Percentiles rank a stretch among this genome's conserved stretches.
phyloP scores from a whole-genome alignment of 2,113 vertebrate genomes.

The Thamnaconus septentrionalis region DNA sequence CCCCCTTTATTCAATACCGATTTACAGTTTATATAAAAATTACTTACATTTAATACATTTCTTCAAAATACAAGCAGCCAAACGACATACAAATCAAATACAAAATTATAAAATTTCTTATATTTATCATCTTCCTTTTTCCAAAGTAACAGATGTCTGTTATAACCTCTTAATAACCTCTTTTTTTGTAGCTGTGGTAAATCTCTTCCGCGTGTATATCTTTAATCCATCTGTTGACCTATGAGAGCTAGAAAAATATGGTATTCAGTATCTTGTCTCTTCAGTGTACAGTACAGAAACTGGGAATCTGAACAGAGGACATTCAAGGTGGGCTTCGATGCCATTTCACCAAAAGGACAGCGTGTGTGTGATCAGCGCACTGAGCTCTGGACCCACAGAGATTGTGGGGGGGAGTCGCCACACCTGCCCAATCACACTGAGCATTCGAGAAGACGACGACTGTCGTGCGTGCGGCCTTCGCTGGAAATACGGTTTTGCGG shows the following conservation, averaged over 20 bases:
- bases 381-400: constrained; percentile 31
- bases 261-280: constrained; percentile 63
- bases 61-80: constrained; percentile 83
- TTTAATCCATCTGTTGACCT: constrained; percentile 54
- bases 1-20: constrained; percentile 81
- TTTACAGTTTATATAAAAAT: constrained; percentile 82
- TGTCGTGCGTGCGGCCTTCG: constrained; percentile 8
- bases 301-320: constrained; percentile 58
- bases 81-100: constrained; percentile 85
- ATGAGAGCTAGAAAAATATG: constrained; percentile 75
- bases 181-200: constrained; percentile 56
- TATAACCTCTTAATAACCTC: constrained; percentile 60
- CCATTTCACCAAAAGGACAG: constrained; percentile 43
- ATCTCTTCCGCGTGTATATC: constrained; percentile 46
- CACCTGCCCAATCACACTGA: too few species aligned
- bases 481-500: constrained; percentile 29
- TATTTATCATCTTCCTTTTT: constrained; percentile 73
- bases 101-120: constrained; percentile 84
- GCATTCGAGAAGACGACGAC: too few species aligned
- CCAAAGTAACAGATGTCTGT: constrained; percentile 65
- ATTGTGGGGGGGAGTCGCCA: constrained; percentile 12
- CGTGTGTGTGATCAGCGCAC: constrained; percentile 22
- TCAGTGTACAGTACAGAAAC: constrained; percentile 64
- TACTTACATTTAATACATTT: constrained; percentile 85
- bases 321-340: constrained; percentile 68